Base-by-base conservation (phyloP, 2,888 invertebrate species). In the Dicycla oo region DNA sequence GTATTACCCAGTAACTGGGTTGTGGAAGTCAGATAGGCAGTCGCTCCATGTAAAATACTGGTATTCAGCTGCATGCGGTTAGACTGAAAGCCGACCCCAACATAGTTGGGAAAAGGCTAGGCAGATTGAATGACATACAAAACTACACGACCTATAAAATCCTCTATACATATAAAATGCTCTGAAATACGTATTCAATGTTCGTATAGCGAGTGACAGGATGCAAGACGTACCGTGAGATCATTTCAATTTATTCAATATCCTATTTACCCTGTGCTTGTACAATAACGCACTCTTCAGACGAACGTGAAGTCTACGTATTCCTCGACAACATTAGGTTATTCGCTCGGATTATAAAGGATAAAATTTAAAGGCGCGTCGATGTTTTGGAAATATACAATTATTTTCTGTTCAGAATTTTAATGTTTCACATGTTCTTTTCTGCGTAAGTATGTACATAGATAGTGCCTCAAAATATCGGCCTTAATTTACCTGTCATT, bases 171-270 rank as follows among this genome's bases (percentile, higher is more conserved):
- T 4, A 38, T 23, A 38, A 58, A 15, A 23, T 18, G 6, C n/a
- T 49, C 34, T 11, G 43, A 26, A 51, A 58, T 53, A 40, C 23
- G 1, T 69, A 61, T 56, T 58, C 53, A 40, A 58, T n/a, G n/a
- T 26, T 34, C 4, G 15, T 38, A 26, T 13, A 40, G 57, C 34
- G 20, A 45, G 54, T 43, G 34, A 38, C 54, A 56, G 60, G 60
- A 62, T 73, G 63, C 58, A 79, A 54, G 30, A 43, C 23, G 53
- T 26, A 63, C 20, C 15, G 47, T 61, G 70, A 78, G 60, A 75
- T 60, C 49, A 71, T 75, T 75, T 58, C 62, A 58, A 72, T 75
- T 63, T 58, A 78, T 78, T 43, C 57, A 71, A 71, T 75, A 34
- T 62, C 63, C 63, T 63, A 34, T 62, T 75, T 72, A 53, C 38